Base-by-base conservation (phyloP, 1,140 invertebrate species). In the Mesaphorura yosii region DNA sequence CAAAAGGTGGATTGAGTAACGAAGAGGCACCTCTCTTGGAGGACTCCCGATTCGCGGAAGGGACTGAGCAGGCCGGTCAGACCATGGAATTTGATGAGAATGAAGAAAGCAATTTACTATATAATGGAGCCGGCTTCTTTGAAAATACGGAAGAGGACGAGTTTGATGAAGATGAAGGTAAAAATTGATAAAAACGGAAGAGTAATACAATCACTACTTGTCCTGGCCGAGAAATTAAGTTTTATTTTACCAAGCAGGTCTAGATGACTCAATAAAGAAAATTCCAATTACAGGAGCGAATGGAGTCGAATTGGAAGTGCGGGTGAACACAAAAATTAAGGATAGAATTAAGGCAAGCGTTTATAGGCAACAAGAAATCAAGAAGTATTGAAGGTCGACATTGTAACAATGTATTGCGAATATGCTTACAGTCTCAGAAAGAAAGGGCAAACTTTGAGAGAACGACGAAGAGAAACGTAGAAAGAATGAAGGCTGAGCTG, bases 401-500 rank as follows among this genome's bases (percentile, higher is more conserved):
- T 10, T 10, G n/a, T n/a, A 10, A 34, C 10, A 10, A 34, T 34
- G 10, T 34, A 34, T 34, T 34, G 10, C 31, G 31, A 10, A 34
- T 34, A 10, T 34, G 10, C 20, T 50, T 48, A 20, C 19, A 50
- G 48, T 41, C 49, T 5, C 25, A 51, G 23, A 29, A 51, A 7
- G 37, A 51, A 27, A 41, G 39, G 29, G 23, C 23, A 28, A 40
- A 38, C 3, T 51, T 38, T 38, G 49, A 39, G 20, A 25, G 31
- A 27, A 19, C 22, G 19, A 42, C 39, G 10, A 31, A 27, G 26
- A 25, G 39, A 51, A 51, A 51, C 23, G 37, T 42, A 2, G 23
- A 42, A 23, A 51, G 44, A 42, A 20, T 42, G 17, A 51, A 42
- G 23, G 29, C 26, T 29, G 49, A 51, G 6, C 27, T 51, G 12